Evolutionary conservation across 2,797 vertebrate genomes (phyloP), one percentile per base, ranked within the genome.

Genomic region (Syngnathus rostellatus): DNA sequence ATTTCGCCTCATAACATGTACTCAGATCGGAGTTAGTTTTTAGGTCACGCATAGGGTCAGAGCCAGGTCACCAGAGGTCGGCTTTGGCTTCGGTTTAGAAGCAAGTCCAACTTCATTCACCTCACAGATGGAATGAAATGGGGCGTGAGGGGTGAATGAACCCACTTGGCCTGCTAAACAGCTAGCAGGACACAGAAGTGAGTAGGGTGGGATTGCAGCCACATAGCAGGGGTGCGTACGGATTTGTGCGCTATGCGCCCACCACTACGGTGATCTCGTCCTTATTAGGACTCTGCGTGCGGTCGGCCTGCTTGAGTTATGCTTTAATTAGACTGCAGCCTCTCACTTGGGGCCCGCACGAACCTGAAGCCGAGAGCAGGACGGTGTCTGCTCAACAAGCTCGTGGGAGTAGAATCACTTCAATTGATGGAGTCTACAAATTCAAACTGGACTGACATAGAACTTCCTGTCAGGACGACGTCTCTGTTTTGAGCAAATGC

Each of bases 271-370:
- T 51, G 69, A 72, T 78, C 72, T 71, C 67, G 69, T 76, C 76
- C 80, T 83, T 83, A 82, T 85, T 79, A 80, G 77, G 81, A 70
- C 53, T 77, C 68, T n/a, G 72, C 31, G 31, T 31, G 31, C 48
- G 66, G 76, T 63, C 64, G 65, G 75, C 25, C 77, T 61, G 71
- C 62, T 38, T 58, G 71, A 75, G 75, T 77, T 75, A 31, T 54
- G 71, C 77, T 78, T 79, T 78, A 78, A 83, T 81, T 78, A 78
- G 78, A 77, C 45, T 62, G 55, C 45, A 66, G 62, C 65, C 46
- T 39, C 46, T 11, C 37, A n/a, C 19, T 11, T 62, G 61, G 40
- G 23, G 12, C 53, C 2, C 53, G 10, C 5, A 11, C 53, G 11
- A 11, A 8, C 31, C 31, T 31, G 31, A 55, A 54, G 17, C 8